These are phyloP conservation scores for Larimichthys polyactis DNA, from an alignment of 2,113 vertebrate species.

Conservation along the genomic window DNA sequence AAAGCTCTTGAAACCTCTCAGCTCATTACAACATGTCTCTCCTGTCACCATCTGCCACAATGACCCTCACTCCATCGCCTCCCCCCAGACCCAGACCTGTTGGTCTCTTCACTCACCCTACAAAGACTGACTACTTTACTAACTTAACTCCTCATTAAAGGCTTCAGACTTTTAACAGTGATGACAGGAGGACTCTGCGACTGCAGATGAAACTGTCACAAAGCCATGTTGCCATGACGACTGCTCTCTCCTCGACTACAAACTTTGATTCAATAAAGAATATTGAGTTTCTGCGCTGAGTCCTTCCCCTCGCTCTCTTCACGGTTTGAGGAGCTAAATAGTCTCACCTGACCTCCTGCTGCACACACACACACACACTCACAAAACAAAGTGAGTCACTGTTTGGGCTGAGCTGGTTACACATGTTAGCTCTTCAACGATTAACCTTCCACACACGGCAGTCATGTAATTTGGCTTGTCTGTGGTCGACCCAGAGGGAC, in stretches of 20 bases:
- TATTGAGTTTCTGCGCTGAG: not conserved
- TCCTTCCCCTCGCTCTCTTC: too few relatives aligned
- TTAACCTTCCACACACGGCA: not conserved
- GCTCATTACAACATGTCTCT: constrained; percentile 51
- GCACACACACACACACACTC: not conserved
- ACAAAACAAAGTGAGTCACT: too few relatives aligned
- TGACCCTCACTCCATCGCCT: not conserved
- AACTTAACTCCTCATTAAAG: not conserved
- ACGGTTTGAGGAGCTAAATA: not conserved
- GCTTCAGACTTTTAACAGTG: not conserved
- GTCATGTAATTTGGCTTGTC: not conserved
- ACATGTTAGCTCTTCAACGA: not conserved
- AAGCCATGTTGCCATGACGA: not conserved
- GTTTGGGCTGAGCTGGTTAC: not conserved
- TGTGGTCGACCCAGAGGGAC: too few relatives aligned
- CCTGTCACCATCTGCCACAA: constrained; percentile 74
- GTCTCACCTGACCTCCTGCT: not conserved
- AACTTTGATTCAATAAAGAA: constrained; percentile 7
- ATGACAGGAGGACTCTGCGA: not conserved
- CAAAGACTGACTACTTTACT: constrained; percentile 23
- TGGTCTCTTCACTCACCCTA: constrained; percentile 7
- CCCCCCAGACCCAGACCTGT: constrained; percentile 42
- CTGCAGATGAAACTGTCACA: not conserved
- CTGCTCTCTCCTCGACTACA: too few relatives aligned
- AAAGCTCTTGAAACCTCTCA: constrained; percentile 47